Evolutionary conservation across 1,140 invertebrate species (phyloP), one percentile per base, ranked within the genome.

Genomic region (Ericerus pela): DNA sequence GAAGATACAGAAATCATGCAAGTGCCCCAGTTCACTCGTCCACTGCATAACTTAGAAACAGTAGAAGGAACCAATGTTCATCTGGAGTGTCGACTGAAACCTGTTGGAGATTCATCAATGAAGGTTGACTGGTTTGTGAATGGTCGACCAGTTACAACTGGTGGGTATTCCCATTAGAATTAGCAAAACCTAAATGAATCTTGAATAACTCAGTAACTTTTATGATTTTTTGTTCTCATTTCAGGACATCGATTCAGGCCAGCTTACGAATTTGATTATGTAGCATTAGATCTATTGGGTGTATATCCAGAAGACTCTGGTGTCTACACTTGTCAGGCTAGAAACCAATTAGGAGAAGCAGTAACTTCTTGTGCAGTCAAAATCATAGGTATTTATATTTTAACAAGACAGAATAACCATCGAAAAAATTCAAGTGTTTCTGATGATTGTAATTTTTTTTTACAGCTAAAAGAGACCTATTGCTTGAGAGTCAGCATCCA

Each of bases 71-170:
- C 86, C 0, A 91, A 93, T 65, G 85, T 95, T 29, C 91, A 95
- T 68, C 75, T 96, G 65, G 92, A 96, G 72, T 90, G 87, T 63
- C 80, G 91, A 54, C 73, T 96, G 29, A 85, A 90, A 66, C 96
- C 95, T 4, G 84, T 96, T 53, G 91, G 93, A 27, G 95, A 99
- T 72, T 80, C 90, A 0, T 84, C 81, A 5, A 95, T 99, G 90
- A 83, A 78, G 67, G 86, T 99, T 4, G 92, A 98, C 62, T 99
- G 96, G 96, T 88, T 94, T 66, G 85, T 90, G 22, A 96, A 99
- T 71, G 93, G 92, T 38, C 74, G 81, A 61, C 87, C 84, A 18
- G 80, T 90, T 3, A 85, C 82, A 68, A 85, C 81, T 31, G 69
- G 66, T 69, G 43, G 54, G 60, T 60, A 12, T 41, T 30, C n/a